These are phyloP conservation scores for Cyaniris semiargus DNA, from an alignment of 2,888 invertebrate genomes.

Conservation along the genomic window DNA sequence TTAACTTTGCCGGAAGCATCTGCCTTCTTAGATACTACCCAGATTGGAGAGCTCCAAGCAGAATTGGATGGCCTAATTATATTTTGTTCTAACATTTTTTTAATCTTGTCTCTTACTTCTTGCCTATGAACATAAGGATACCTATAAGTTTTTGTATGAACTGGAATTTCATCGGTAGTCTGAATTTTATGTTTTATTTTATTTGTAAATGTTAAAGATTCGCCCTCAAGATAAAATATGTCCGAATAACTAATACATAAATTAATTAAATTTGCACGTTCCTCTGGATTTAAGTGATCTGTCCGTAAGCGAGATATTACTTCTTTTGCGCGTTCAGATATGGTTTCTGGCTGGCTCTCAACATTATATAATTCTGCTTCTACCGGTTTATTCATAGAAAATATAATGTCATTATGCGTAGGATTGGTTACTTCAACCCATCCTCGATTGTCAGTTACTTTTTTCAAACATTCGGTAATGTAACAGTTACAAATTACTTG, in stretches of 20 bases:
- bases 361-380: conserved; percentile 41
- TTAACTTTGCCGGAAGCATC: conserved; percentile 41
- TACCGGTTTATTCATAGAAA: conserved; percentile 42
- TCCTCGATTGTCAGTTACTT: conserved; percentile 41
- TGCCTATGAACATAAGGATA: background rate
- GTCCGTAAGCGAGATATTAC: no score
- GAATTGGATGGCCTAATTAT: conserved; percentile 39
- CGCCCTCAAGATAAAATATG: no score
- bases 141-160: conserved; percentile 10
- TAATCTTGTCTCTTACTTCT: background rate
- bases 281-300: background rate
- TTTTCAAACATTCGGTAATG: conserved; percentile 42
- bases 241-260: no score
- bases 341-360: background rate
- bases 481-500: conserved; percentile 37
- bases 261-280: background rate
- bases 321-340: no score
- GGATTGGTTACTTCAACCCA: conserved; percentile 43
- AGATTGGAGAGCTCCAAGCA: conserved; percentile 45
- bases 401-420: conserved; percentile 41
- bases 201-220: no score
- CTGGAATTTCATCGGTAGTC: background rate
- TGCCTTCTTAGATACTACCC: conserved; percentile 43
- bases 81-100: no score
- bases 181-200: background rate